These are phyloP conservation scores for Xenopus laevis DNA, from an alignment of 2,113 vertebrate genomes.

Conservation along the genomic window DNA sequence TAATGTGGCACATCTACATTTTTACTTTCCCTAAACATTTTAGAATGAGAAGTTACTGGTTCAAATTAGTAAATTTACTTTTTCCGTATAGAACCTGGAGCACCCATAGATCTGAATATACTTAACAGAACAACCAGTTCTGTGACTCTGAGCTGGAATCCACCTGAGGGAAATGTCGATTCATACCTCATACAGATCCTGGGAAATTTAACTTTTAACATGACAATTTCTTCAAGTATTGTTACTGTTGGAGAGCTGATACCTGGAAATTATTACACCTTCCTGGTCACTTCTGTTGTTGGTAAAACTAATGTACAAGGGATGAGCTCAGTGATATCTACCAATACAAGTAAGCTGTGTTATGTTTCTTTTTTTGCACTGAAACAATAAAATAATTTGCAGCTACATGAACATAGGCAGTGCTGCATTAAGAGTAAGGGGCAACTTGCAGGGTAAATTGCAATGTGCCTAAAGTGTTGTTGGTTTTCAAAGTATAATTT, in stretches of 20 bases:
- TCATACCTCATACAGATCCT: background rate
- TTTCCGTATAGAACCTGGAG: background rate
- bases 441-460: too few relatives aligned
- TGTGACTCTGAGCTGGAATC: constrained; percentile 1
- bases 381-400: too few relatives aligned
- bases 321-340: background rate
- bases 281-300: background rate
- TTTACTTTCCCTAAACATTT: too few relatives aligned
- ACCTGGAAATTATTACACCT: constrained; percentile 14
- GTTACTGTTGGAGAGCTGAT: background rate
- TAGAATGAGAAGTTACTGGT: too few relatives aligned
- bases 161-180: background rate
- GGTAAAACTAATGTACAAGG: too few relatives aligned
- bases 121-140: background rate
- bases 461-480: too few relatives aligned
- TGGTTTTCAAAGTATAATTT: too few relatives aligned
- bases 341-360: background rate
- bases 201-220: background rate
- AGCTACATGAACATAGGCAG: too few relatives aligned
- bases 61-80: background rate
- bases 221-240: background rate
- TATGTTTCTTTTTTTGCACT: too few relatives aligned
- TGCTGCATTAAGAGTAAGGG: too few relatives aligned
- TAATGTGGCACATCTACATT: too few relatives aligned
- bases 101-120: background rate